A percentile compares a stretch with the other conserved stretches of the same genome.
These are phyloP conservation scores for Poeciliopsis presidionis DNA, from an alignment of 2,797 vertebrate genomes.

Conservation along the genomic window DNA sequence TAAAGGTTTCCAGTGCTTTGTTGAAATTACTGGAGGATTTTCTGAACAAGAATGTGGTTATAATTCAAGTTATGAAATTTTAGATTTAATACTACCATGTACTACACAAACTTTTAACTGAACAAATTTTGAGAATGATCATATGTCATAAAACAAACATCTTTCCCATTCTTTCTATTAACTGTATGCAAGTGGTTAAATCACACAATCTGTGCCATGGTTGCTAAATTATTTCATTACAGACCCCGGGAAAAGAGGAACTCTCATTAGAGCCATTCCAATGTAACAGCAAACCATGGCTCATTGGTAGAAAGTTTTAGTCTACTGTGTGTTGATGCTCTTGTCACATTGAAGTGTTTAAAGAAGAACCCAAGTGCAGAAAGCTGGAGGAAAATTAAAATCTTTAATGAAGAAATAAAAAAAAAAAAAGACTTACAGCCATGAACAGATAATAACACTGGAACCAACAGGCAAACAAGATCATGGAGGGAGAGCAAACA, in stretches of 20 bases:
- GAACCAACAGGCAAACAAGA: too few species aligned
- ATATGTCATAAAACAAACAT: background rate
- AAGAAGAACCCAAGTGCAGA: too few species aligned
- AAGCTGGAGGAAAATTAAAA: too few species aligned
- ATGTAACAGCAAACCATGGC: background rate
- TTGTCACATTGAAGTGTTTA: too few species aligned
- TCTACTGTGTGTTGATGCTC: background rate
- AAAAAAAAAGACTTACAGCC: too few species aligned
- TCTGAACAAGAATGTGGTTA: slow-evolving; percentile 28
- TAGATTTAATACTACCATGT: background rate
- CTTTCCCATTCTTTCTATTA: background rate
- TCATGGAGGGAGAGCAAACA: too few species aligned
- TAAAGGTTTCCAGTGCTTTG: slow-evolving; percentile 45
- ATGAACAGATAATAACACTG: too few species aligned
- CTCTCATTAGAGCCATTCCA: slow-evolving; percentile 4
- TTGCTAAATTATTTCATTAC: slow-evolving; percentile 11
- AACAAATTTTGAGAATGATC: slow-evolving; percentile 1
- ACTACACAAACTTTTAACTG: background rate
- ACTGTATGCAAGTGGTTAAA: slow-evolving; percentile 4
- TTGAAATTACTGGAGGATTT: slow-evolving; percentile 48
- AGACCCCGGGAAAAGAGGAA: slow-evolving; percentile 5
- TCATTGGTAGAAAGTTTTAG: background rate
- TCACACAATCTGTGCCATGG: background rate
- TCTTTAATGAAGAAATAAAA: too few species aligned
- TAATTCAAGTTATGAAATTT: background rate